Evolutionary conservation across 2,797 vertebrate species (phyloP), one percentile per base, ranked within the genome.

Genomic region (Melanotaenia trifasciata): DNA sequence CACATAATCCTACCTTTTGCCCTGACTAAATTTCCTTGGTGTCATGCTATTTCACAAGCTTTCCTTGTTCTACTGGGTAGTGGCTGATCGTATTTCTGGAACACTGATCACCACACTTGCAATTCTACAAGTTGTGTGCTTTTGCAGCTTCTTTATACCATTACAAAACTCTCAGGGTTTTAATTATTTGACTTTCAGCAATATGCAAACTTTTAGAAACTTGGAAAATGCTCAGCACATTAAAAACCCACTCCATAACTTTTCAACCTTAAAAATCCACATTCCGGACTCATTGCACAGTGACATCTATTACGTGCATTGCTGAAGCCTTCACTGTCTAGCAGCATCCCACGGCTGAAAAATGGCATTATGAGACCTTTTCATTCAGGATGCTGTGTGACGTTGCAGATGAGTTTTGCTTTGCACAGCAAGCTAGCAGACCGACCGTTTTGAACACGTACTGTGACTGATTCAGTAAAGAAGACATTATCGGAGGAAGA

Each of bases 141-240:
- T 67, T 58, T 60, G 32, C 30, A 33, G 61, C 57, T 57, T 14
- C 1, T 71, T 54, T 57, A n/a, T 65, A 64, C 33, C 47, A 56
- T 53, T 62, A 67, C 26, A 58, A 32, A 72, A 53, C 58, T 40
- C n/a, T 9, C 32, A 58, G 40, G 16, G 38, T 16, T 58, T 64
- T 58, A 40, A 40, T 51, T 60, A 59, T 64, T 56, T 56, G 6
- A 6, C 30, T 28, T 51, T 64, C 57, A 45, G 60, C 32, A 40
- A 18, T 24, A 28, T 50, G 64, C 30, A 79, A 50, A 26, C 26
- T 68, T 68, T 57, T 12, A 69, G 26, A 76, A 71, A 58, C n/a
- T 53, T 20, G 26, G 38, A 50, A 59, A 35, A 26, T 36, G 8
- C 28, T 43, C 9, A 22, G 35, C 16, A 33, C n/a, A 56, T 65